Evolutionary conservation across 23 tunicate species (phyloP).

Genomic region (Aplidium turbinatum): DNA sequence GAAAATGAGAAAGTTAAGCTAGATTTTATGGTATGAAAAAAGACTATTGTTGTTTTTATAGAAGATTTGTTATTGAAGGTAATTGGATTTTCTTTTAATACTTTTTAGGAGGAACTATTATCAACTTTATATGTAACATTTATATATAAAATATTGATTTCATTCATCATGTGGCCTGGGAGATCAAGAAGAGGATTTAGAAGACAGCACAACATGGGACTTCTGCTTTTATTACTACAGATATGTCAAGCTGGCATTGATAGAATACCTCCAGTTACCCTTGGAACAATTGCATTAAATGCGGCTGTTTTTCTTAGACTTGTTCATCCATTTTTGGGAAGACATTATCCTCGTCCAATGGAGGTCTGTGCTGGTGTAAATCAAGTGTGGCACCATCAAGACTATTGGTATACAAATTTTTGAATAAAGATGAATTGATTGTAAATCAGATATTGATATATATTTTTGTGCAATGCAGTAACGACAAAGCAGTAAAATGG

Average conservation of each 20-base stretch:
- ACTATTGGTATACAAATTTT: constrained; percentile 37
- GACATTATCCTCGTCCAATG: constrained; percentile 24
- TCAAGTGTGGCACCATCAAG: constrained; percentile 54
- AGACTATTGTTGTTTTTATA: too few species aligned
- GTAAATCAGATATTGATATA: too few species aligned
- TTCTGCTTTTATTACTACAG: constrained; percentile 44
- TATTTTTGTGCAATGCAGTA: too few species aligned
- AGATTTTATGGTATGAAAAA: too few species aligned
- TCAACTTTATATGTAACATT: neutral
- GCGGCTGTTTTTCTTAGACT: constrained; percentile 42
- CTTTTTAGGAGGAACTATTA: neutral
- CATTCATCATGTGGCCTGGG: constrained; percentile 20
- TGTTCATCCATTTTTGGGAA: constrained; percentile 38
- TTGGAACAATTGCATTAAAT: constrained; percentile 54
- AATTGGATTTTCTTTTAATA: neutral
- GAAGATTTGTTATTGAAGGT: too few species aligned
- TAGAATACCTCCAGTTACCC: constrained; percentile 70
- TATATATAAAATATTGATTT: neutral
- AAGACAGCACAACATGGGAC: constrained; percentile 39
- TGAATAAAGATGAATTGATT: neutral
- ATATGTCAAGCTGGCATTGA: constrained; percentile 56
- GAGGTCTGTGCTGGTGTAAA: constrained; percentile 55
- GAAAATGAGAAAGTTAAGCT: too few species aligned
- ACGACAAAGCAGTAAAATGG: too few species aligned
- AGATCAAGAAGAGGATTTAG: constrained; percentile 9